A percentile compares a stretch with the other conserved stretches of the same genome.
Conservation (phyloP, 2,113 vertebrate species). For the Cardinalis cardinalis region DNA sequence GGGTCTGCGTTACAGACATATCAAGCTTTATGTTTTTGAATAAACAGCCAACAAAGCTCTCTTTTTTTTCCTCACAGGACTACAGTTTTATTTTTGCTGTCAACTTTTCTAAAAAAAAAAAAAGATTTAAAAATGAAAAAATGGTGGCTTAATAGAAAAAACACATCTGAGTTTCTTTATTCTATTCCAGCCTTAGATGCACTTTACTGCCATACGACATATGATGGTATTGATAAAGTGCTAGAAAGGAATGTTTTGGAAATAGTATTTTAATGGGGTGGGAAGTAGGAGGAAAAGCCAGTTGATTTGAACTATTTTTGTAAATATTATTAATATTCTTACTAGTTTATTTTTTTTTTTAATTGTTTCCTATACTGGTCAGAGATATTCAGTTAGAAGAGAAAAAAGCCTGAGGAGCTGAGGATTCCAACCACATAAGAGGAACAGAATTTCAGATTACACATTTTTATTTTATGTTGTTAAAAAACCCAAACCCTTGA, state of each 20-base stretch:
- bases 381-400: not conserved
- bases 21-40: not conserved
- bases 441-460: not conserved
- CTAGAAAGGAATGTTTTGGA: constrained; percentile 8
- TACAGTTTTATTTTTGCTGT: not conserved
- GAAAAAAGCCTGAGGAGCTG: not conserved
- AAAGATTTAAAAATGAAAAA: not conserved
- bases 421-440: not conserved
- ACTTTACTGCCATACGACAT: not conserved
- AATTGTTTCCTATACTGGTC: too few relatives aligned
- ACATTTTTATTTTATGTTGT: not conserved
- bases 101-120: not conserved
- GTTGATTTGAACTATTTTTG: not conserved
- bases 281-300: not conserved
- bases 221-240: not conserved
- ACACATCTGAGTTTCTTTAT: not conserved
- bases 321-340: not conserved
- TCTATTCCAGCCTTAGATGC: not conserved
- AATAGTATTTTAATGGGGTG: not conserved
- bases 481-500: not conserved
- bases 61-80: not conserved
- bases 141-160: not conserved
- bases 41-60: not conserved
- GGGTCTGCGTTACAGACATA: not conserved
- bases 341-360: too few relatives aligned